Conservation (phyloP, 2,888 invertebrate species). For the Schizaphis graminum region DNA sequence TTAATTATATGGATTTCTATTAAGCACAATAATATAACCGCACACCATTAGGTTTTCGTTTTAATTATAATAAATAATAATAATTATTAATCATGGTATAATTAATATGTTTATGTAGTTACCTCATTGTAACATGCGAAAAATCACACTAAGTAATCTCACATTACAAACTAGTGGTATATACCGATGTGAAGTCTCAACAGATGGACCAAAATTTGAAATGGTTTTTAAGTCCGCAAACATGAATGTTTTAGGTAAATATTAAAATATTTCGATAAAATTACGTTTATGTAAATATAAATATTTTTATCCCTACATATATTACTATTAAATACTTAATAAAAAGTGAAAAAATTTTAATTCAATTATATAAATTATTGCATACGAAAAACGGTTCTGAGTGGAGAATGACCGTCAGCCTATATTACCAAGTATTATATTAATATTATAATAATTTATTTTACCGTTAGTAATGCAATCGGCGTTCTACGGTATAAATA, state of each 20-base stretch:
- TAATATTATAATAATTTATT: too few relatives aligned
- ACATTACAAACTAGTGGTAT: constrained; percentile 66
- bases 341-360: not conserved
- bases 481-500: too few relatives aligned
- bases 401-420: too few relatives aligned
- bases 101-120: constrained; percentile 64
- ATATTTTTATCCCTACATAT: not conserved
- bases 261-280: constrained; percentile 36
- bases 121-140: constrained; percentile 66
- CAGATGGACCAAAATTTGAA: constrained; percentile 67
- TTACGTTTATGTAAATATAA: constrained; percentile 1
- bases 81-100: not conserved
- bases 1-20: not conserved
- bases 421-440: too few relatives aligned
- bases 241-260: constrained; percentile 68
- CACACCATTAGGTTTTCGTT: not conserved
- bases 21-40: not conserved
- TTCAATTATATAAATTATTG: not conserved
- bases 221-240: constrained; percentile 65
- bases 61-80: not conserved
- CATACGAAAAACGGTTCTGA: not conserved
- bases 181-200: constrained; percentile 67
- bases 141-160: constrained; percentile 64
- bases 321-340: not conserved
- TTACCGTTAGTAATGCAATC: too few relatives aligned